Percentiles rank a stretch among this genome's conserved stretches.
These are phyloP conservation scores for Gari tellinella DNA, from an alignment of 2,888 invertebrate genomes.

Conservation along the genomic window DNA sequence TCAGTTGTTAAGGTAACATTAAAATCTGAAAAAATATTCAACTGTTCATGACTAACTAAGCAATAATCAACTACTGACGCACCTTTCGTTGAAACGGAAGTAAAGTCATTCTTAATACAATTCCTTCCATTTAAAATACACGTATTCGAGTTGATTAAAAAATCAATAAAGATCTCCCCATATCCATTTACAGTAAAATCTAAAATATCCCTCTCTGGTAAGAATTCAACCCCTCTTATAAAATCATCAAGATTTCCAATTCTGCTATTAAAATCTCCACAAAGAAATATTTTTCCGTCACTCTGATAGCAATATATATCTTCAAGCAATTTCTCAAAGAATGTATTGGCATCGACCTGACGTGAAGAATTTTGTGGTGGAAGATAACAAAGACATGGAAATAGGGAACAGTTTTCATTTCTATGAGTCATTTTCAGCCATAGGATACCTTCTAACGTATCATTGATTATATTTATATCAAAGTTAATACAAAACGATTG, in stretches of 20 bases:
- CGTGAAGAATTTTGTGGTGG: constrained; percentile 4
- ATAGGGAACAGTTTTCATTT: no score
- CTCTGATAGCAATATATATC: not conserved
- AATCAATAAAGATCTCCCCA: constrained; percentile 1
- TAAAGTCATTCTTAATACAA: constrained; percentile 1
- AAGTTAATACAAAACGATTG: no score
- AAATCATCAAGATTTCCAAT: not conserved
- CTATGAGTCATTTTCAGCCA: not conserved
- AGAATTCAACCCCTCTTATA: not conserved
- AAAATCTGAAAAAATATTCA: constrained; percentile 17
- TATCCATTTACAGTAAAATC: not conserved
- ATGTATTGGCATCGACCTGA: not conserved
- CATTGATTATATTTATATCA: not conserved
- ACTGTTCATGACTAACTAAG: constrained; percentile 4
- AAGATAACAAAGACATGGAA: not conserved
- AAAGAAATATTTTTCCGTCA: not conserved
- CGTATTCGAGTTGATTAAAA: not conserved
- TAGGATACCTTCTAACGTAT: constrained; percentile 3
- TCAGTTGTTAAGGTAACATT: constrained; percentile 1
- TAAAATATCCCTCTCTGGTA: not conserved
- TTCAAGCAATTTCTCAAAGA: not conserved
- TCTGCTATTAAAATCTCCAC: constrained; percentile 5
- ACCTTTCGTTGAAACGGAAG: constrained; percentile 4
- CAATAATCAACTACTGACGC: constrained; percentile 8
- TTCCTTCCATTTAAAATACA: constrained; percentile 7